Percentiles rank a stretch among this genome's conserved stretches.
Conservation (phyloP, 2,888 invertebrate genomes). For the Cerastis leucographa region DNA sequence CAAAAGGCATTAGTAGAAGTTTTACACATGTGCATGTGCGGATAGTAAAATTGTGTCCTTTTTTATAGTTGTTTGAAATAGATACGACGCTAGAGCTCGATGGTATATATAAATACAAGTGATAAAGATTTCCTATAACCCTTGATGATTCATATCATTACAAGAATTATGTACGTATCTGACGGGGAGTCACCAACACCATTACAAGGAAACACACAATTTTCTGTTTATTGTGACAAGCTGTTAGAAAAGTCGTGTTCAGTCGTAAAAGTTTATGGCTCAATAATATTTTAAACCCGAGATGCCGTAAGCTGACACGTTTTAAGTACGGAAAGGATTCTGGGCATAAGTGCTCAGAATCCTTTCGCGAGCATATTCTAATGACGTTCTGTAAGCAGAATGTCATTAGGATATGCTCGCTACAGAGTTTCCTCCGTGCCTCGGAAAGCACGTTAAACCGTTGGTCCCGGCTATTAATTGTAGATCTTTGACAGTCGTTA, state of each 20-base stretch:
- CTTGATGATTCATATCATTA: conserved; percentile 44
- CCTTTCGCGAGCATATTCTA: no score
- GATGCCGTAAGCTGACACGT: neutral
- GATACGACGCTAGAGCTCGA: neutral
- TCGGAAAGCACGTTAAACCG: no score
- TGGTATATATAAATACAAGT: conserved; percentile 17
- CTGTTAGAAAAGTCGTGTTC: neutral
- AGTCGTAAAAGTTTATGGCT: conserved; percentile 14
- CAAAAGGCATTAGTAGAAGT: neutral
- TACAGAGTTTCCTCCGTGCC: no score
- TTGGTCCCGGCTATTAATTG: no score
- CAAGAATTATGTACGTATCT: conserved; percentile 40
- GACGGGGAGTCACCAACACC: conserved; percentile 28
- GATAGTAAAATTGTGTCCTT: neutral
- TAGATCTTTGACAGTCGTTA: no score
- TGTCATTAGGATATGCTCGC: neutral
- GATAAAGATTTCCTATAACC: conserved; percentile 24
- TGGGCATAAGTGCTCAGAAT: no score
- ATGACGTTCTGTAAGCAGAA: no score
- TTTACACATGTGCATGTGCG: neutral
- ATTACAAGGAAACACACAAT: conserved; percentile 36
- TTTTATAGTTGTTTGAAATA: conserved; percentile 17
- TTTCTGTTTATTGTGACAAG: conserved; percentile 30
- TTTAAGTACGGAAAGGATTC: neutral
- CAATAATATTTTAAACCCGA: conserved; percentile 14